Evolutionary conservation across 2,797 vertebrate genomes (phyloP).

Genomic region (Megaceryle alcyon): DNA sequence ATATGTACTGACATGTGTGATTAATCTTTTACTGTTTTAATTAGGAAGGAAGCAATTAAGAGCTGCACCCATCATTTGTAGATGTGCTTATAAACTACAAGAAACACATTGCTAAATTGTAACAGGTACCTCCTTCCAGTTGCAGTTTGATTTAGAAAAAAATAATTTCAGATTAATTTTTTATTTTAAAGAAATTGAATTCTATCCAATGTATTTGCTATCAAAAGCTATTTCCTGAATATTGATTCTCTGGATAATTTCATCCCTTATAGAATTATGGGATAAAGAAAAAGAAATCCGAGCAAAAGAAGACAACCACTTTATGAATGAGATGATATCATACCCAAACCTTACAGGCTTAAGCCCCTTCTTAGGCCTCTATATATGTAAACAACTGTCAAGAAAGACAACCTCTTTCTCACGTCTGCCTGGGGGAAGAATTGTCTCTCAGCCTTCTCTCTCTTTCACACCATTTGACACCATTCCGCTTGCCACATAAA

Average conservation of each 20-base stretch:
- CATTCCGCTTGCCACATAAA: background rate
- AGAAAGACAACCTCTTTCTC: background rate
- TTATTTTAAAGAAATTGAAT: background rate
- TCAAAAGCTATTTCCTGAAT: background rate
- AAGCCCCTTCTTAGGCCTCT: background rate
- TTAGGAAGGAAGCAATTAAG: background rate
- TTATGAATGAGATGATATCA: background rate
- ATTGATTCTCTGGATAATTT: background rate
- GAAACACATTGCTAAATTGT: background rate
- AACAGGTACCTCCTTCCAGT: background rate
- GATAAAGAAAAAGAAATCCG: background rate
- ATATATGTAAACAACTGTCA: background rate
- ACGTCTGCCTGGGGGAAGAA: background rate
- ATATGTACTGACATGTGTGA: background rate
- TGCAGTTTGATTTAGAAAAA: background rate
- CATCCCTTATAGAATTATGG: background rate
- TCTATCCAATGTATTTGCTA: background rate
- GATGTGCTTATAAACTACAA: background rate
- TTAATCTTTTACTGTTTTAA: background rate
- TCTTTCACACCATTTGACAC: background rate
- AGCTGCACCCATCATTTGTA: background rate
- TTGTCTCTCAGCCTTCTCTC: accelerated
- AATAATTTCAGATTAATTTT: background rate
- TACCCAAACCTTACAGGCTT: background rate
- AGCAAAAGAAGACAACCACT: background rate